These are phyloP conservation scores for Morelia viridis DNA, from an alignment of 2,797 vertebrate species.

Conservation along the genomic window DNA sequence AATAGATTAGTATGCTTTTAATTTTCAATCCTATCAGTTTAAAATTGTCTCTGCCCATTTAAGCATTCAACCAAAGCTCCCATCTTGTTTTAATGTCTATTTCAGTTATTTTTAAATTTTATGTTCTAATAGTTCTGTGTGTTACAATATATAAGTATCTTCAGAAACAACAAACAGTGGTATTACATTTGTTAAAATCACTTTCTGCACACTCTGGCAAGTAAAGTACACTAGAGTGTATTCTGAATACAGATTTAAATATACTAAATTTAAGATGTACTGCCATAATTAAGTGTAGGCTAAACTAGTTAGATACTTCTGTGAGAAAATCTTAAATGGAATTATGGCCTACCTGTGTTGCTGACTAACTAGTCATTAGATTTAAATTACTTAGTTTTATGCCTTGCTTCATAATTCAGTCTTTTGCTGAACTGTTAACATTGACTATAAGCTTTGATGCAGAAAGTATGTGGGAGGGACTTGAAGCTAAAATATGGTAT, in stretches of 20 bases:
- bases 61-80: neutral
- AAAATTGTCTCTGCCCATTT: neutral
- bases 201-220: neutral
- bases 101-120: neutral
- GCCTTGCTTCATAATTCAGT: neutral
- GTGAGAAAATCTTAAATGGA: neutral
- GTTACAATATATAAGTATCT: neutral
- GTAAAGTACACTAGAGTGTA: neutral
- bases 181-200: neutral
- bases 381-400: neutral
- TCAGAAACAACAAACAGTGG: neutral
- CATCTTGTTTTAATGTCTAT: neutral
- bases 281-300: neutral
- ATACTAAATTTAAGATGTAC: neutral
- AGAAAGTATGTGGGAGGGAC: neutral
- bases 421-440: neutral
- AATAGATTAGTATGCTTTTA: neutral
- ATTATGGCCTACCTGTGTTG: neutral
- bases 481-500: neutral
- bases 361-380: neutral
- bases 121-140: neutral
- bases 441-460: neutral
- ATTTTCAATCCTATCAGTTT: neutral
- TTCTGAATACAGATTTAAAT: neutral
- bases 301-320: neutral